Conservation (phyloP, 1,140 invertebrate species). For the Frieseomelitta varia region DNA sequence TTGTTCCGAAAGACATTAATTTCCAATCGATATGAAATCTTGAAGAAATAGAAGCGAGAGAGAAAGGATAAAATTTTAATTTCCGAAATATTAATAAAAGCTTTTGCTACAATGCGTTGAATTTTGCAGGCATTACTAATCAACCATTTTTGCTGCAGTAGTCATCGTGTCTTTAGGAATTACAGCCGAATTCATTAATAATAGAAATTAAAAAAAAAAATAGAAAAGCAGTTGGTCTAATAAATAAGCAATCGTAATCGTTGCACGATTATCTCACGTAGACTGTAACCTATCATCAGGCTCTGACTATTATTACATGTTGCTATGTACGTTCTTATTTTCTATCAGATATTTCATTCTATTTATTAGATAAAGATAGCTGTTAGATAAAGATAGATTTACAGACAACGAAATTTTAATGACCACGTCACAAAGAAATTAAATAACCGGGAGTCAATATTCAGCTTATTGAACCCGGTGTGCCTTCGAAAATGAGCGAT, state of each 20-base stretch:
- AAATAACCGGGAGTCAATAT: constrained; percentile 72
- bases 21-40: too few species aligned
- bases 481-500: constrained; percentile 44
- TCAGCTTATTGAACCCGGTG: constrained; percentile 71
- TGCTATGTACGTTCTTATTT: constrained; percentile 7
- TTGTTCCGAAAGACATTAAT: too few species aligned
- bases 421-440: constrained; percentile 63
- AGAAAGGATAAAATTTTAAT: too few species aligned
- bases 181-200: too few species aligned
- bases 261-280: not conserved
- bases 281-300: not conserved
- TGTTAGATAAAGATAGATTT: constrained; percentile 47
- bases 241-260: not conserved
- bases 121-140: too few species aligned
- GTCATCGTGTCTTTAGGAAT: too few species aligned
- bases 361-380: too few species aligned
- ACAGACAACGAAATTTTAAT: constrained; percentile 51
- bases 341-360: not conserved
- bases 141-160: too few species aligned
- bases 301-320: too few species aligned
- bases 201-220: not conserved
- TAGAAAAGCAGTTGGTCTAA: not conserved
- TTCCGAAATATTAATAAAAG: too few species aligned
- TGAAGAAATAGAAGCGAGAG: too few species aligned
- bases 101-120: too few species aligned